Conservation (phyloP, 2,888 invertebrate genomes). For the Thecocarcelia acutangulata region DNA sequence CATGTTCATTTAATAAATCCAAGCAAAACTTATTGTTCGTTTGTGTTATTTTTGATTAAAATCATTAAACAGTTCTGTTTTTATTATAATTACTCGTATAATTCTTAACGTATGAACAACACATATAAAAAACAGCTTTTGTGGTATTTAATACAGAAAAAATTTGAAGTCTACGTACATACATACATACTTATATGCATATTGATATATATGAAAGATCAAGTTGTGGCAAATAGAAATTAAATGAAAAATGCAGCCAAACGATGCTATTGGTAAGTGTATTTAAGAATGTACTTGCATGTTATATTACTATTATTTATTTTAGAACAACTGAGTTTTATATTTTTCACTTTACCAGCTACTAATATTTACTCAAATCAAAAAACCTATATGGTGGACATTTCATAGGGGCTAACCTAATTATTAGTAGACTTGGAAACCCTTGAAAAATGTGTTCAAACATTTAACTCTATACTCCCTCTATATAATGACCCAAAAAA, state of each 20-base stretch:
- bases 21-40: background rate
- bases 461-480: too few relatives aligned
- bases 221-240: background rate
- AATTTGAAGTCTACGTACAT: background rate
- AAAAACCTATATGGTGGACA: too few relatives aligned
- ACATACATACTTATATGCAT: background rate
- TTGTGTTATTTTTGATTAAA: slow-evolving; percentile 17
- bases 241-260: slow-evolving; percentile 58
- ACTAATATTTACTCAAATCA: too few relatives aligned
- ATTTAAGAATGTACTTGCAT: too few relatives aligned
- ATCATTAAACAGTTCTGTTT: slow-evolving; percentile 11
- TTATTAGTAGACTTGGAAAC: too few relatives aligned
- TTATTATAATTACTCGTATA: slow-evolving; percentile 11
- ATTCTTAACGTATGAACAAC: background rate
- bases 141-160: slow-evolving; percentile 12
- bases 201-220: too few relatives aligned
- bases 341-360: too few relatives aligned
- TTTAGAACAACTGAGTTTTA: too few relatives aligned
- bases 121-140: slow-evolving; percentile 2
- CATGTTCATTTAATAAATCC: slow-evolving; percentile 13
- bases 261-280: slow-evolving; percentile 63
- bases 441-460: too few relatives aligned
- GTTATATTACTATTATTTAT: background rate
- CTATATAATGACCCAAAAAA: too few relatives aligned
- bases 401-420: too few relatives aligned